These are phyloP conservation scores for Xenopus laevis DNA, from an alignment of 2,113 vertebrate genomes.

Conservation along the genomic window DNA sequence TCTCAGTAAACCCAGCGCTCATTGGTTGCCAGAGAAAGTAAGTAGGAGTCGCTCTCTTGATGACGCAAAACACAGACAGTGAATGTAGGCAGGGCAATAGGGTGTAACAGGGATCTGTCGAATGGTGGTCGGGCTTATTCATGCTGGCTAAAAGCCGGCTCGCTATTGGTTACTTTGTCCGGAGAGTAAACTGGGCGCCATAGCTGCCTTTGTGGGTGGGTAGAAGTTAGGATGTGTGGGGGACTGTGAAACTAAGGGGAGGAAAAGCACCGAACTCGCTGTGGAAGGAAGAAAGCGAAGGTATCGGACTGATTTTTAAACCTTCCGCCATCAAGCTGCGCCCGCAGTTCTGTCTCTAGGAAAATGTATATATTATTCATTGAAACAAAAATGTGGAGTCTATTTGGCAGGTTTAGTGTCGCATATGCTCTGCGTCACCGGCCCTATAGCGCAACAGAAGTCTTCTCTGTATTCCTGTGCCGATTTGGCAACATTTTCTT, in stretches of 20 bases:
- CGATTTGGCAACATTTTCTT: too few species aligned
- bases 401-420: too few species aligned
- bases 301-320: not conserved
- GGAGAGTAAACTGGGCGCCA: not conserved
- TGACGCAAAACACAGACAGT: not conserved
- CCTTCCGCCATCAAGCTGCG: too few species aligned
- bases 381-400: too few species aligned
- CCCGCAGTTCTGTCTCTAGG: too few species aligned
- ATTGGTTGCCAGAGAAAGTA: constrained; percentile 57
- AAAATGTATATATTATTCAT: too few species aligned
- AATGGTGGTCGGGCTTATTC: constrained; percentile 1
- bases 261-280: constrained; percentile 15
- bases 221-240: too few species aligned
- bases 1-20: constrained; percentile 66
- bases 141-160: not conserved
- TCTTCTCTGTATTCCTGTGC: too few species aligned
- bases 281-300: not conserved
- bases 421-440: too few species aligned
- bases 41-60: constrained; percentile 52
- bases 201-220: not conserved
- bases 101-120: not conserved
- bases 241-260: constrained; percentile 7
- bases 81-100: not conserved
- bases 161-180: not conserved
- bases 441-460: too few species aligned